Conservation (phyloP, 1,140 invertebrate species). For the Drosophila mayri region DNA sequence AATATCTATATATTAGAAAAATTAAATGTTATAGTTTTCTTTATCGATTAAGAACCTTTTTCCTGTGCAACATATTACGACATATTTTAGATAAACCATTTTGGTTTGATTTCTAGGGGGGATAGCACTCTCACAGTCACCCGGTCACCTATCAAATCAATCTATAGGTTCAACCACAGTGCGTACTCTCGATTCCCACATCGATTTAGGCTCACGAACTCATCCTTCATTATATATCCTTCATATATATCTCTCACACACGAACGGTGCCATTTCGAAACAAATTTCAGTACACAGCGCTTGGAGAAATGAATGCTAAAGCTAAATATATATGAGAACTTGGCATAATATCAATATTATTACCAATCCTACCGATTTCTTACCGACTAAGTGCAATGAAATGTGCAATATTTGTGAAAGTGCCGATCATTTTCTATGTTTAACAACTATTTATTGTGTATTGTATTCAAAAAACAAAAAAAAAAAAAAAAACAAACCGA, state of each 20-base stretch:
- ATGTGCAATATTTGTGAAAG: conserved; percentile 42
- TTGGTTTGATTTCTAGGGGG: neutral
- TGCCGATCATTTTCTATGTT: conserved; percentile 71
- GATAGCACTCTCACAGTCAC: conserved; percentile 9
- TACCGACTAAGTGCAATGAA: conserved; percentile 71
- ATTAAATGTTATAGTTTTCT: no score
- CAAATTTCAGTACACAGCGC: conserved; percentile 63
- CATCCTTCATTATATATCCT: conserved; percentile 33
- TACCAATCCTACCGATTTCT: conserved; percentile 53
- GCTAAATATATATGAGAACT: conserved; percentile 72
- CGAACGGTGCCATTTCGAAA: conserved; percentile 49
- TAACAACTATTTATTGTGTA: conserved; percentile 79
- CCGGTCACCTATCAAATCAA: neutral
- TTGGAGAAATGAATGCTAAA: conserved; percentile 83
- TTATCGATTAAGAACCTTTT: neutral
- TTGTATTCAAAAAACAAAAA: conserved; percentile 65
- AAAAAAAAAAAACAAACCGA: conserved; percentile 50
- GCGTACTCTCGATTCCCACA: conserved; percentile 12
- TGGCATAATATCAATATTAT: conserved; percentile 46
- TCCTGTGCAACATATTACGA: no score
- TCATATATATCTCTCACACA: conserved; percentile 22
- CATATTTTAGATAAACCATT: neutral
- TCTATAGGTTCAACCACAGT: neutral
- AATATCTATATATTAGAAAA: no score
- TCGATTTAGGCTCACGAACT: conserved; percentile 23